Evolutionary conservation across 2,888 invertebrate genomes (phyloP).

Genomic region (Drosophila diplacantha): DNA sequence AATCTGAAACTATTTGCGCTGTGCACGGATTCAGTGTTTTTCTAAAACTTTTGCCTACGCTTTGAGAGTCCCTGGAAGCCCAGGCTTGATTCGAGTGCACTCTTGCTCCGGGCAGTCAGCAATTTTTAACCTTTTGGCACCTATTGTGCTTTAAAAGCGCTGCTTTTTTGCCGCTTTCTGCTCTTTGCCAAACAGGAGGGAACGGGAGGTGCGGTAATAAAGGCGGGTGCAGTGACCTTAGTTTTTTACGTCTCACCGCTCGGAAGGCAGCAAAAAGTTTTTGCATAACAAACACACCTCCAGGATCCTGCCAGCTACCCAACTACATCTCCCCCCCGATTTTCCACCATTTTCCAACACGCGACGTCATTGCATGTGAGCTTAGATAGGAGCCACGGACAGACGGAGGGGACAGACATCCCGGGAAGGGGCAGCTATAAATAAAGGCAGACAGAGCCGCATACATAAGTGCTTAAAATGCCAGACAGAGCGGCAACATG

Average conservation of each 20-base stretch:
- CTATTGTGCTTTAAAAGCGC: constrained; percentile 49
- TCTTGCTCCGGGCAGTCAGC: constrained; percentile 42
- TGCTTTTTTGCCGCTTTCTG: constrained; percentile 16
- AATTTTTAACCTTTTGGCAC: constrained; percentile 57
- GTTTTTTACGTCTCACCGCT: constrained; percentile 46
- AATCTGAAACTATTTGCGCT: neutral
- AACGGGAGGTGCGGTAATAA: constrained; percentile 37
- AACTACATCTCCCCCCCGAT: neutral
- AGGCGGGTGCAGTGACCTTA: constrained; percentile 65
- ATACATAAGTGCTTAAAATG: constrained; percentile 48
- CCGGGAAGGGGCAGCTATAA: constrained; percentile 52
- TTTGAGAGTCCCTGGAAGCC: constrained; percentile 17
- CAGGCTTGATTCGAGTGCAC: constrained; percentile 37
- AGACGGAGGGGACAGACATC: constrained; percentile 14
- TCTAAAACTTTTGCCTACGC: constrained; percentile 23
- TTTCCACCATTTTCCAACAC: constrained; percentile 40
- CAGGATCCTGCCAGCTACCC: neutral
- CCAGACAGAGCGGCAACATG: constrained; percentile 72
- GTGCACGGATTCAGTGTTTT: constrained; percentile 19
- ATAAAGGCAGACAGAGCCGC: constrained; percentile 43
- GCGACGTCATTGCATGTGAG: constrained; percentile 62
- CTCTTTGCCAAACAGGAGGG: neutral
- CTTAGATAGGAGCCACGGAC: constrained; percentile 38
- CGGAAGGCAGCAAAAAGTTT: constrained; percentile 53
- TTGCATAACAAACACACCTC: constrained; percentile 63